A percentile compares a stretch with the other conserved stretches of the same genome.
These are phyloP conservation scores for Chelidonichthys spinosus DNA, from an alignment of 2,797 vertebrate genomes.

Conservation along the genomic window DNA sequence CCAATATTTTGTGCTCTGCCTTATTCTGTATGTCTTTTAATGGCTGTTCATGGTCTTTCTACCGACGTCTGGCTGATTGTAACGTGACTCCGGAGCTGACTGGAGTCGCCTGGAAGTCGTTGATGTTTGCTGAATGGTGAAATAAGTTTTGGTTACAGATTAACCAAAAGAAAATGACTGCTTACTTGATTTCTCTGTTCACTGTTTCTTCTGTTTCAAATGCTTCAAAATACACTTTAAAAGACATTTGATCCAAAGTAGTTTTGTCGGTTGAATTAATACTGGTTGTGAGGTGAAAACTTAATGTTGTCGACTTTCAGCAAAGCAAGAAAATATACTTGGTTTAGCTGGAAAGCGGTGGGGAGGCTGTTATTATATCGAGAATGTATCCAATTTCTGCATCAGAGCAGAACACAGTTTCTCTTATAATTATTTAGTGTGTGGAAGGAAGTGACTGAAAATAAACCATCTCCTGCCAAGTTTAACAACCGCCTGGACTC, in stretches of 20 bases:
- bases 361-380: too few relatives aligned
- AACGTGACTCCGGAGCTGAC: conserved; percentile 18
- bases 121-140: background rate
- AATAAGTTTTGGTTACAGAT: background rate
- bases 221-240: conserved; percentile 35
- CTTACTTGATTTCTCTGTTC: conserved; percentile 4
- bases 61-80: conserved; percentile 43
- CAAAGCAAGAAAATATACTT: too few relatives aligned
- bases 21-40: conserved; percentile 2
- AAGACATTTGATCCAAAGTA: background rate
- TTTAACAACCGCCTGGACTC: background rate
- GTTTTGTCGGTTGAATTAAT: background rate
- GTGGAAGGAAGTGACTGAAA: background rate
- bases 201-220: conserved; percentile 19
- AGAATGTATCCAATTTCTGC: too few relatives aligned
- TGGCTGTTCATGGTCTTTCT: background rate
- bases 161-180: conserved; percentile 21
- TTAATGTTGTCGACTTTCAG: too few relatives aligned
- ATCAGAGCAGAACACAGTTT: background rate
- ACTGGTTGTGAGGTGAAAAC: too few relatives aligned
- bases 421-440: background rate
- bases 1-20: background rate
- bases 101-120: conserved; percentile 7
- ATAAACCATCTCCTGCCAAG: conserved; percentile 12
- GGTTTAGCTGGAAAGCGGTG: too few relatives aligned